Conservation (phyloP, 2,113 vertebrate genomes). For the Onychorhynchus coronatus region DNA sequence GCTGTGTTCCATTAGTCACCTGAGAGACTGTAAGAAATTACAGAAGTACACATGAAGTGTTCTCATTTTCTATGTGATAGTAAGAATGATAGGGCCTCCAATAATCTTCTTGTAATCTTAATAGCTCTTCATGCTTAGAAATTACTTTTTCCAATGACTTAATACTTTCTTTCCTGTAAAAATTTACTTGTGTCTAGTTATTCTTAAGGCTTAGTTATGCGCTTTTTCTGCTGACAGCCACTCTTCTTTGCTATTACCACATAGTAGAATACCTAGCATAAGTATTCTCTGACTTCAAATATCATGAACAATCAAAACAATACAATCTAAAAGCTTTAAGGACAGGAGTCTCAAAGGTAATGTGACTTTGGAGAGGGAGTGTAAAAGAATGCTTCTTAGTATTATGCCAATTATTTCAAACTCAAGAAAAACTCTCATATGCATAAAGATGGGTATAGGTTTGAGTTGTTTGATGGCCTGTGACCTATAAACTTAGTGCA, state of each 20-base stretch:
- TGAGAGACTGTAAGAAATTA: not conserved
- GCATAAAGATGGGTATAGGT: not conserved
- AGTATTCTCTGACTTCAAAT: not conserved
- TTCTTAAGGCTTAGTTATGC: not conserved
- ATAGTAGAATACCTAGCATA: not conserved
- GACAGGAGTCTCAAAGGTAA: not conserved
- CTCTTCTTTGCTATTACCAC: not conserved
- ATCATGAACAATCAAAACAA: not conserved
- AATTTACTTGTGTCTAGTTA: not conserved
- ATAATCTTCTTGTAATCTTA: not conserved
- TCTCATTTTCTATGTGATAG: not conserved
- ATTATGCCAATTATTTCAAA: not conserved
- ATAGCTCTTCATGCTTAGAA: not conserved
- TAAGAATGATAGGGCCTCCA: not conserved
- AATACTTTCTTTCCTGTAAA: not conserved
- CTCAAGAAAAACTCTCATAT: not conserved
- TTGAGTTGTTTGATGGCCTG: not conserved
- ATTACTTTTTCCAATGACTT: not conserved
- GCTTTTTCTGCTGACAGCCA: not conserved
- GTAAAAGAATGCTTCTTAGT: not conserved
- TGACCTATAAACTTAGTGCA: not conserved
- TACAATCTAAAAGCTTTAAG: not conserved
- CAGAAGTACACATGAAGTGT: not conserved
- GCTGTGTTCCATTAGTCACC: not conserved
- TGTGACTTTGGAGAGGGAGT: not conserved